Evolutionary conservation across 2,888 invertebrate species (phyloP).

Genomic region (Timema cristinae): DNA sequence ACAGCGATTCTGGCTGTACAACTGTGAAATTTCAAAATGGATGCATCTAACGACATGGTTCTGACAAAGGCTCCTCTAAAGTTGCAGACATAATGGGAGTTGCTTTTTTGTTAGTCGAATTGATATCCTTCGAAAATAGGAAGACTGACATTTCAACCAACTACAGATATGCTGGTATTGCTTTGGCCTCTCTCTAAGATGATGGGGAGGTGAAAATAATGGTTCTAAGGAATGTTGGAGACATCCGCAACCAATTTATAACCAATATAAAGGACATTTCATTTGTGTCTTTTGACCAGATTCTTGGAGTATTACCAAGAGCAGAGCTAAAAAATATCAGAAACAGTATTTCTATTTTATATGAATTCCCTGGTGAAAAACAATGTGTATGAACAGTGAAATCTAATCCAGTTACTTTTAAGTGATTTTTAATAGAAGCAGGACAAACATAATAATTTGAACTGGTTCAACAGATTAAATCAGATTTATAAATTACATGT

Average conservation of each 20-base stretch:
- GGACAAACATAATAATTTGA: too few species aligned
- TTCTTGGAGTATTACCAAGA: slow-evolving; percentile 1
- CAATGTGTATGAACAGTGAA: slow-evolving; percentile 2
- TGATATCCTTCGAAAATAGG: background rate
- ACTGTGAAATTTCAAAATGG: background rate
- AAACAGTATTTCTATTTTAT: background rate
- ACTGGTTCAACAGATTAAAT: too few species aligned
- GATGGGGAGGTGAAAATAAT: background rate
- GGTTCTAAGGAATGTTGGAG: background rate
- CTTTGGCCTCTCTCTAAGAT: background rate
- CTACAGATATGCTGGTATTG: background rate
- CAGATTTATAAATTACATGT: too few species aligned
- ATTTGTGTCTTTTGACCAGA: background rate
- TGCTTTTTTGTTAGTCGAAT: background rate
- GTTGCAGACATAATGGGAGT: background rate
- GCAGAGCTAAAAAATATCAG: background rate
- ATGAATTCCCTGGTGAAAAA: too few species aligned
- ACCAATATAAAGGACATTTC: background rate
- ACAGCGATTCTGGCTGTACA: background rate
- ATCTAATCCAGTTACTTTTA: background rate
- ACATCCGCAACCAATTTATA: background rate
- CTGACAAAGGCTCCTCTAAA: background rate
- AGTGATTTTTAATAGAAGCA: too few species aligned
- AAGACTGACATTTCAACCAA: slow-evolving; percentile 4
- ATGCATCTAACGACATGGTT: background rate